Evolutionary conservation across 2,113 vertebrate genomes (phyloP), one percentile per base, ranked within the genome.

Genomic region (Albula goreensis): DNA sequence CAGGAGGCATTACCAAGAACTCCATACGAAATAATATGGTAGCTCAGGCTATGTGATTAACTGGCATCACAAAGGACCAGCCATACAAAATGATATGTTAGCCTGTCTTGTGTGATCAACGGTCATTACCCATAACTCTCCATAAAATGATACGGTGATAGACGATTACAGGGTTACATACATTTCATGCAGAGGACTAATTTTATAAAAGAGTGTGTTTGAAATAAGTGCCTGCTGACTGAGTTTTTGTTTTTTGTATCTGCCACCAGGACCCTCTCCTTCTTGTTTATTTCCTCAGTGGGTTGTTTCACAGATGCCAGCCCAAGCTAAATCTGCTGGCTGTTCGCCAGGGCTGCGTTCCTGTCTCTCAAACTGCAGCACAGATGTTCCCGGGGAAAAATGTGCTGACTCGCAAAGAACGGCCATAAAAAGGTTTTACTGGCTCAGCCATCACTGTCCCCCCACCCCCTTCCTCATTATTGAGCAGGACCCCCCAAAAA

Each of bases 351-450:
- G 22, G 50, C 22, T n/a, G 22, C 80, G 22, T 41, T 2, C 51
- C 74, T 50, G 81, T 51, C 41, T 52, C 82, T 57, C 82, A 15
- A 70, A 66, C 50, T 78, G 70, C 74, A 56, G 13, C 82, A 74
- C 85, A 89, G 85, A 88, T 89, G 87, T 89, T 85, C 53, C 80
- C 50, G 49, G 25, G 10, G 66, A 78, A 66, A n/a, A 86, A 88
- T 87, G 12, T 89, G 87, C 87, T 85, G 85, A 88, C 60, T 86
- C 52, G 0, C 31, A 79, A 31, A 74, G 60, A 87, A n/a, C 50
- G 31, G 19, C 50, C 9, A 17, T 11, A 86, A 84, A 86, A 85
- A 50, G 22, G 8, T 66, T 51, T n/a, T 57, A 81, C 57, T 31
- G 41, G 49, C 82, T 19, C 19, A 52, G 50, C 63, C 78, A 88